Base-by-base conservation (phyloP, 2,113 vertebrate genomes). In the Coptodon bakossiorum region DNA sequence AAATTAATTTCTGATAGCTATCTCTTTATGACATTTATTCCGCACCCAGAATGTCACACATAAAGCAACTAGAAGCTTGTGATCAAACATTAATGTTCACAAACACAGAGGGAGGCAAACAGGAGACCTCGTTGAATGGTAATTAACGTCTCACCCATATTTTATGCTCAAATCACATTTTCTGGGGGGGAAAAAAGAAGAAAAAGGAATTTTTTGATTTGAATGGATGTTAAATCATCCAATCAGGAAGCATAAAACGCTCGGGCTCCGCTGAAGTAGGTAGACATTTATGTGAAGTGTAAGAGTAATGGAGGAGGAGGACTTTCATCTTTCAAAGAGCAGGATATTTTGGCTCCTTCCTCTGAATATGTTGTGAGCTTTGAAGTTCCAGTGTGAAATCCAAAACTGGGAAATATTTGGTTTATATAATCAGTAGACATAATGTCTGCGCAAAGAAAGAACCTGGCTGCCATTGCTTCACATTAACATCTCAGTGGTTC, bases 1-100 rank as follows among this genome's bases (percentile, higher is more conserved):
- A 94, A 95, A 96, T 95, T 86, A 90, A 89, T 92, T 94, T 95
- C 90, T 90, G 93, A 96, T 94, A 43, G 57, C 29, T 91, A 96
- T 94, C 94, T 82, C 73, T 91, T 88, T 73, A 89, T 94, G 92
- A 90, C 94, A 94, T 95, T 94, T 93, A 93, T 93, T 88, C 89
- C 7, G 5, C 56, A 9, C 52, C 66, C 86, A 89, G 63, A 93
- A 93, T 90, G 88, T 90, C 85, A 92, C 54, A 87, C 56, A 85
- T 85, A 81, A 91, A 93, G 84, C 78, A 85, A 68, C 27, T 48
- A 85, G 61, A 79, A 59, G 85, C 86, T 57, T 63, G 82, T 61
- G 80, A 88, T 91, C 76, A 88, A 73, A 90, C 31, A 13, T 81
- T 89, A 82, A 82, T 63, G 84, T 83, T 89, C 52, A 38, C 71